phyloP scores from a whole-genome alignment of 2,113 vertebrate species.

The Cololabis saira region DNA sequence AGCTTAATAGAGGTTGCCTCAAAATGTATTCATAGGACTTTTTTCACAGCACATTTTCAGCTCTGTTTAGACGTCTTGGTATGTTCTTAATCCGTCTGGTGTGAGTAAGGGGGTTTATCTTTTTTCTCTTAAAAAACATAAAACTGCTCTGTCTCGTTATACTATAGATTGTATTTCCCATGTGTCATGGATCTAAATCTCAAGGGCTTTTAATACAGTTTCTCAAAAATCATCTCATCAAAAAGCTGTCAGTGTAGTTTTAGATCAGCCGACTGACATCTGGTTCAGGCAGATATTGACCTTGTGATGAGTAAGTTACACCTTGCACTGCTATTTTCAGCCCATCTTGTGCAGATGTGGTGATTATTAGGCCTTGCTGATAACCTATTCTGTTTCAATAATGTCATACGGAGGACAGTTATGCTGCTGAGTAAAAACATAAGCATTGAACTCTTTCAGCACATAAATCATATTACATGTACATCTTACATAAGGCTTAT shows the following conservation, averaged over 20 bases:
- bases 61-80: slow-evolving; percentile 27
- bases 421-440: neutral
- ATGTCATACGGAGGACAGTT: slow-evolving; percentile 4
- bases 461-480: no score
- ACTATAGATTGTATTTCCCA: slow-evolving; percentile 67
- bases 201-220: slow-evolving; percentile 49
- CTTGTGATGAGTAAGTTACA: slow-evolving; percentile 62
- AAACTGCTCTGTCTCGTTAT: slow-evolving; percentile 49
- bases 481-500: neutral
- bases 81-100: slow-evolving; percentile 14
- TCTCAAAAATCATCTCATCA: slow-evolving; percentile 72
- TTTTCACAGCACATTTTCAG: slow-evolving; percentile 23
- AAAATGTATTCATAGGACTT: slow-evolving; percentile 56
- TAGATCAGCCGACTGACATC: slow-evolving; percentile 60
- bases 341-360: slow-evolving; percentile 28
- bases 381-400: slow-evolving; percentile 35
- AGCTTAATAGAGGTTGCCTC: slow-evolving; percentile 2
- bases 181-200: slow-evolving; percentile 50
- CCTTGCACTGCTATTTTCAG: slow-evolving; percentile 49
- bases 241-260: slow-evolving; percentile 69
- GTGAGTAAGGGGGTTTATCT: slow-evolving; percentile 14
- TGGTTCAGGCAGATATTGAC: slow-evolving; percentile 66
- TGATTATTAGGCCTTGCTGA: slow-evolving; percentile 33
- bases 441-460: neutral
- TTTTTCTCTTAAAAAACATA: slow-evolving; percentile 33